Base-by-base conservation (phyloP, 2,113 vertebrate species). In the Oncorhynchus keta region DNA sequence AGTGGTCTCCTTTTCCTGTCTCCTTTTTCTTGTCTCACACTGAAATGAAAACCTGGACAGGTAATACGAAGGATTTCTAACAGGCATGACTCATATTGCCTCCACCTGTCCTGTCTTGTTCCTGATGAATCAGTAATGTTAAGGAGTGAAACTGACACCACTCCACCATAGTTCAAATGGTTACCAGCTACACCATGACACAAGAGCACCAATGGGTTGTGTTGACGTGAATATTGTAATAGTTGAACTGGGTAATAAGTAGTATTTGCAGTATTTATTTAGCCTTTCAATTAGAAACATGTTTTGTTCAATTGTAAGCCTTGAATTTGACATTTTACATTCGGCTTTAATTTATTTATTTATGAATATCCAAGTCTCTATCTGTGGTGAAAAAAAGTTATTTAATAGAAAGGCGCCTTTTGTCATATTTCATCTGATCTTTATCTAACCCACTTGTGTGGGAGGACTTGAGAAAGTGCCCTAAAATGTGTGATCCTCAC, bases 401-500 rank as follows among this genome's bases (percentile, higher is more conserved):
- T 80, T 83, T 75, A 64, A 79, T 69, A 49, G 70, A 73, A 83
- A 78, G 55, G 67, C 32, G 22, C 20, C 83, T 83, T 86, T 89
- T 84, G 84, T 89, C 81, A 68, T 68, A 68, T 39, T 68, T 68
- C 5, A 68, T 68, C 14, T 39, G 66, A 68, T 68, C 30, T 20
- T 68, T 30, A 39, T 68, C 66, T 28, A 35, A 67, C 74, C 70
- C 71, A 78, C 74, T 83, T 88, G 85, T 89, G 88, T 85, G 87
- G 86, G 84, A 86, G 79, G 82, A 88, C 82, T 86, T 76, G 75
- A 82, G 45, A 85, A 84, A 79, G 79, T 86, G 79, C 81, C 83
- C 86, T 86, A 45, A 66, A 68, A 57, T 89, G 83, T 88, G 70
- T 79, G 84, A 89, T 82, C 84, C 82, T 86, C 82, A 88, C 82